Evolutionary conservation across 2,113 vertebrate species (phyloP).

Genomic region (Merops nubicus): DNA sequence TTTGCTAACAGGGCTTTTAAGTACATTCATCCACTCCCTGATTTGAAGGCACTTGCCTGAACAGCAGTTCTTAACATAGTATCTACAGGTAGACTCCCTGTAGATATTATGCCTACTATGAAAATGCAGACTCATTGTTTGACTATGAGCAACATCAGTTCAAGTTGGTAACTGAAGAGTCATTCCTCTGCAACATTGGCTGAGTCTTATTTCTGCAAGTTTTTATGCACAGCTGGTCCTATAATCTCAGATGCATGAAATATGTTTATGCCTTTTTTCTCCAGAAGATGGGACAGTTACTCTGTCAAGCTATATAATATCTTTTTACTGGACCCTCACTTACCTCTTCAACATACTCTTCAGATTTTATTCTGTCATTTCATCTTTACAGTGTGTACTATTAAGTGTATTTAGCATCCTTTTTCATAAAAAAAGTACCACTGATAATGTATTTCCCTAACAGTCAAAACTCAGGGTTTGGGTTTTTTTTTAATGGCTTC

Average conservation of each 20-base stretch:
- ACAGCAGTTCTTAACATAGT: not conserved
- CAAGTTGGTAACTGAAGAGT: not conserved
- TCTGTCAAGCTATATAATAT: not conserved
- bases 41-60: not conserved
- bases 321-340: not conserved
- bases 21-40: not conserved
- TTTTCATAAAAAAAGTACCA: not conserved
- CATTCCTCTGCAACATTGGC: not conserved
- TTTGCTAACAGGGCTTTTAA: not conserved
- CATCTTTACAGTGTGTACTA: not conserved
- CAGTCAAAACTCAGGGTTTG: not conserved
- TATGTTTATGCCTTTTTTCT: not conserved
- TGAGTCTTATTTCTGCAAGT: not conserved
- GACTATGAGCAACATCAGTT: not conserved
- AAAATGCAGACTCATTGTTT: not conserved
- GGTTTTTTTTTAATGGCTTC: not conserved
- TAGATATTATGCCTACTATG: not conserved
- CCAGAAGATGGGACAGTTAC: not conserved
- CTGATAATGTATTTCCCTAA: not conserved
- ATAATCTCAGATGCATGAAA: not conserved
- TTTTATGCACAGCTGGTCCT: not conserved
- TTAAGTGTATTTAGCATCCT: not conserved
- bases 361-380: not conserved
- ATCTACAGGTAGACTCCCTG: not conserved
- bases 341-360: not conserved